Base-by-base conservation (phyloP, 2,888 invertebrate species). In the Tricholauxania praeusta region DNA sequence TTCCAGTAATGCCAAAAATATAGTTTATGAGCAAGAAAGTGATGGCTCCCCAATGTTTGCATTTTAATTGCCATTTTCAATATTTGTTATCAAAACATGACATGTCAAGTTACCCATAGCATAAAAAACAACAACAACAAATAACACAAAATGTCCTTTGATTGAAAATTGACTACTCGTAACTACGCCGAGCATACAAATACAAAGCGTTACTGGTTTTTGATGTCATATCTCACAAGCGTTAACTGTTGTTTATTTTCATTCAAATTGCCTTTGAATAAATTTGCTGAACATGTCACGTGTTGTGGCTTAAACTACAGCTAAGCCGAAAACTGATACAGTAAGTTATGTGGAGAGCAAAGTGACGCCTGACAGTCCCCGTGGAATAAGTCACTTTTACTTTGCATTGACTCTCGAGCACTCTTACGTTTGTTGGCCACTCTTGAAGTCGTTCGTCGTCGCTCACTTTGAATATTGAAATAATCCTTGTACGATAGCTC, bases 281-380 rank as follows among this genome's bases (percentile, higher is more conserved):
- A 68, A 68, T 68, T 72, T 71, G 17, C 55, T 39, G 66, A 70
- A 15, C 62, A 47, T 15, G 84, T 78, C 85, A 85, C 85, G 84
- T 85, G 84, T 78, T 84, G 83, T 82, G 84, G 85, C 85, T 84
- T 83, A 83, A 74, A 73, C 71, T 64, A 71, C 68, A 71, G 67
- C 66, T 63, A 52, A 72, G 65, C 66, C 64, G 72, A 62, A 72
- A 72, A 73, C 71, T 71, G 72, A 76, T 72, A 74, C 55, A 71
- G 68, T 47, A 22, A 49, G 68, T 59, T 49, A 22, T 12, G 39
- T n/a, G 12, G 49, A n/a, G 48, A 19, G 32, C 32, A 32, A 47
- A 39, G 39, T 53, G 32, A 12, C 22, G 22, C 22, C 53, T n/a
- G 17, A 12, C 48, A 39, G 49, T 47, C 57, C 57, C 22, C 14